Evolutionary conservation across 2,797 vertebrate species (phyloP), one percentile per base, ranked within the genome.

Genomic region (Prunella strophiata): DNA sequence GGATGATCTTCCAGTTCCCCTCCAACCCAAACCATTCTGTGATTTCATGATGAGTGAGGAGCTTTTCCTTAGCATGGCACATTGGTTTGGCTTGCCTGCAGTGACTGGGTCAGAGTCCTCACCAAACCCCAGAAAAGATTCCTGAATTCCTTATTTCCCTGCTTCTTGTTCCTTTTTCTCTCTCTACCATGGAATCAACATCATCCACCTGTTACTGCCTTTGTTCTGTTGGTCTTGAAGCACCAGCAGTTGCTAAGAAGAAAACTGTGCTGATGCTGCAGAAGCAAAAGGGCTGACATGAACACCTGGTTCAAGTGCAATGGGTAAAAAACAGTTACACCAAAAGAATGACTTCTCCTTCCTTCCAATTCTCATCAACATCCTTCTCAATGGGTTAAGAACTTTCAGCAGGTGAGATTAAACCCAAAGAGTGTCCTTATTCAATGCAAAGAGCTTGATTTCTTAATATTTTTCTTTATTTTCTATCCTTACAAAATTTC

Each of bases 211-310:
- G 30, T 52, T 42, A 8, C 9, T 63, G n/a, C 20, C n/a, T 36
- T 51, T 4, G 1, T 18, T 22, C 52, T 32, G 10, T 5, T 23
- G 48, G 13, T 71, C 36, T 74, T 77, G 54, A 72, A 68, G 27
- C n/a, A 29, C 13, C 10, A 59, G 36, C 18, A 16, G 12, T 32
- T 66, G 52, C 55, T 18, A 73, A 62, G 36, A 55, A 13, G 18
- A 23, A 11, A 82, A 68, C 36, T 25, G 9, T 14, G 29, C 21
- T n/a, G 42, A 52, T 18, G 32, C 10, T 52, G 38, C 42, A 93
- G 57, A 81, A 81, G 6, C 11, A 81, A 42, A 77, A 67, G 32
- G 48, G 29, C 12, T 3, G 3, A 68, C 15, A n/a, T 0, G 0
- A 89, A 61, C 16, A 25, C 3, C 22, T 68, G 5, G 3, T 32